Percentiles rank a stretch among this genome's conserved stretches.
phyloP scores from a whole-genome alignment of 64 coral and sea anemone species.

The Anthopleura sola region DNA sequence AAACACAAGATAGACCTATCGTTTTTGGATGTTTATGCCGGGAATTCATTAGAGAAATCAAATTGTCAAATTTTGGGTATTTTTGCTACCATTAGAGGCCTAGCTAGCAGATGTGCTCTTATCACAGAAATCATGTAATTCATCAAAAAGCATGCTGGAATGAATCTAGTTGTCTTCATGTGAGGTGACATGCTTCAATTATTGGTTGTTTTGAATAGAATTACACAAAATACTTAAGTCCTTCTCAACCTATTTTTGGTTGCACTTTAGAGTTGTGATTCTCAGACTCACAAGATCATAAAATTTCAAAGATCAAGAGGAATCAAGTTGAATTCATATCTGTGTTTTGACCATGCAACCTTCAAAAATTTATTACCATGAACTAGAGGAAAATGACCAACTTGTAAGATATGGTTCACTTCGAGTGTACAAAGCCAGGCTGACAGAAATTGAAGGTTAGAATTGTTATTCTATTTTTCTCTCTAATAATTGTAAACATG shows the following conservation, averaged over 20 bases:
- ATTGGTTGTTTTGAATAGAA: neutral
- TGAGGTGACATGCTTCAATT: neutral
- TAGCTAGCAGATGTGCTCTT: neutral
- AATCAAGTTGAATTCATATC: neutral
- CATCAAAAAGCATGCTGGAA: neutral
- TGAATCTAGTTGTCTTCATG: neutral
- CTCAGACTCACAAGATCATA: neutral
- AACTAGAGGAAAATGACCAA: neutral
- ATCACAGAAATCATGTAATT: neutral
- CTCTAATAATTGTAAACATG: neutral
- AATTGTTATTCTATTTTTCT: neutral
- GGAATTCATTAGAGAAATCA: neutral
- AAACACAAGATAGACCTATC: neutral
- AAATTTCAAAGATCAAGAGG: neutral
- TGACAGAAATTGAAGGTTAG: constrained; percentile 1
- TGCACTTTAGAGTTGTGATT: neutral
- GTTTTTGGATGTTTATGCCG: neutral
- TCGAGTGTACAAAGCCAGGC: neutral
- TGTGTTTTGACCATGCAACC: neutral
- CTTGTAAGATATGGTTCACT: neutral
- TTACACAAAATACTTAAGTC: neutral
- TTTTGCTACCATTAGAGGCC: neutral
- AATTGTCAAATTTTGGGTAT: neutral
- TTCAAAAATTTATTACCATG: neutral
- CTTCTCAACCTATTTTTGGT: neutral